Evolutionary conservation across 1,140 invertebrate genomes (phyloP), one percentile per base, ranked within the genome.

Genomic region (Drosophila azteca): DNA sequence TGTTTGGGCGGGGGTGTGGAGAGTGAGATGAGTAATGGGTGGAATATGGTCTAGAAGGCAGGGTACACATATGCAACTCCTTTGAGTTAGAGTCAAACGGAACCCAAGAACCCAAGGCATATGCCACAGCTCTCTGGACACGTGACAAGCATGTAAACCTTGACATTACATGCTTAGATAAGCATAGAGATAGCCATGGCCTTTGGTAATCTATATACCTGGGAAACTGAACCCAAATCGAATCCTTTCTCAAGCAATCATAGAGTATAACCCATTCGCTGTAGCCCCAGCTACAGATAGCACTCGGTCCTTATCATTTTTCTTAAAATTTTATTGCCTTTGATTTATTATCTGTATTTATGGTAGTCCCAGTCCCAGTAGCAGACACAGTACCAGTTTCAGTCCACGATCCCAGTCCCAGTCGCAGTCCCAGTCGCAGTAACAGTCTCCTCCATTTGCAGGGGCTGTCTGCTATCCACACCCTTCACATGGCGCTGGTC

Each of bases 261-360:
- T 15, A 69, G 66, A 26, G 66, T 45, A 58, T 58, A 22, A 50
- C 11, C 52, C 64, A 26, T 44, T 70, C 52, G 45, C 13, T 4
- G 15, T 35, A 8, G 8, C 17, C 15, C 29, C 44, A 65, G 31
- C 50, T 22, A 50, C 45, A 58, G 44, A 39, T 35, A 41, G 31
- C 51, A 69, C 45, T 69, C 24, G 22, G 45, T 20, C 45, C 51
- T 53, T 53, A 67, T 59, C 52, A 67, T 60, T 68, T 68, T 49
- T 76, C 45, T 76, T 61, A 75, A 75, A 69, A 69, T 76, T 79
- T 62, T 73, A 73, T 77, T 79, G 77, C 60, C 62, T 59, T 84
- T 84, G 80, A 84, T 84, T 84, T 84, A 84, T 84, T 84, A 77
- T 79, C 77, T 68, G 80, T 84, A 76, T 83, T 79, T 83, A 67